Conservation (phyloP, 2,113 vertebrate genomes). For the Alligator mississippiensis region DNA sequence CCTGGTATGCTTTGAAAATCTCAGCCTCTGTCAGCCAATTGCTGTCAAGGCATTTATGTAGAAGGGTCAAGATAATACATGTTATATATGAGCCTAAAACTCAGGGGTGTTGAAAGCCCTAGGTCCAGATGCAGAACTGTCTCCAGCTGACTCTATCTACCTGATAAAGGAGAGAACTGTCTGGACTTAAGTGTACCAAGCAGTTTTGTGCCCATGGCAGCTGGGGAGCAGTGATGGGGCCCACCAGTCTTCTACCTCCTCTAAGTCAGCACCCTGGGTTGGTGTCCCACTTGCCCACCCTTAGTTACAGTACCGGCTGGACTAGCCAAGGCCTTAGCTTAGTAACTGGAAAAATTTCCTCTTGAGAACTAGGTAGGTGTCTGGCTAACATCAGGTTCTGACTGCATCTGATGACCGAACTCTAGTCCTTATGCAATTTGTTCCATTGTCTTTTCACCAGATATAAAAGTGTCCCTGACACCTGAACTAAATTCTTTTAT, state of each 20-base stretch:
- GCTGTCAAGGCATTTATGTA: neutral
- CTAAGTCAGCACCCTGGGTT: too few species aligned
- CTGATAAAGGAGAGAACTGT: too few species aligned
- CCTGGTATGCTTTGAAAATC: neutral
- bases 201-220: neutral
- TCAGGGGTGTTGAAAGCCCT: too few species aligned
- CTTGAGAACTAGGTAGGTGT: too few species aligned
- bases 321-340: neutral
- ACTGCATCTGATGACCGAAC: fast-evolving
- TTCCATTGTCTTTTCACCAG: conserved; percentile 14
- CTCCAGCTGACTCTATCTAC: neutral
- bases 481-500: neutral
- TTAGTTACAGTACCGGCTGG: neutral
- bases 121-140: neutral
- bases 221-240: neutral
- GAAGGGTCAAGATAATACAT: neutral
- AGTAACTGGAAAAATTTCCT: too few species aligned
- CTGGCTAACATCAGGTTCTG: neutral
- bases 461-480: neutral
- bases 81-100: neutral
- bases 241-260: too few species aligned
- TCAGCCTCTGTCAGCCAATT: neutral
- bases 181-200: too few species aligned
- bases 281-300: too few species aligned
- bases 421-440: neutral